Evolutionary conservation across 1,140 invertebrate genomes (phyloP).

Genomic region (Lepidurus arcticus): DNA sequence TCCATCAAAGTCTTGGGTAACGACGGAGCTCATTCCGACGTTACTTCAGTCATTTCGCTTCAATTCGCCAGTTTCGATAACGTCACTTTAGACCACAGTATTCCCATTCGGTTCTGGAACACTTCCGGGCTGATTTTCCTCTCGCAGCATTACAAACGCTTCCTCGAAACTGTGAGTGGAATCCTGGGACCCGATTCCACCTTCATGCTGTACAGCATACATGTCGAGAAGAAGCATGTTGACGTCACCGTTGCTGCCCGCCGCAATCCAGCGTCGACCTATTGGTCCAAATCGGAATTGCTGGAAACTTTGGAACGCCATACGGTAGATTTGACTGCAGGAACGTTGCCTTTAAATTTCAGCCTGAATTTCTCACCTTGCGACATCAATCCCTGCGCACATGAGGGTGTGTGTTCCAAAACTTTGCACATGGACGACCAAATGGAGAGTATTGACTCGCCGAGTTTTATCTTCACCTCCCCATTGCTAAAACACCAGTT

Average conservation of each 20-base stretch:
- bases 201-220: conserved; percentile 60
- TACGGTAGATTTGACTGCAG: conserved; percentile 43
- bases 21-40: conserved; percentile 79
- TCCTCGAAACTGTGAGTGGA: conserved; percentile 63
- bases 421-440: conserved; percentile 61
- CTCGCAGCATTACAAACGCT: conserved; percentile 61
- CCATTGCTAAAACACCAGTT: conserved; percentile 70
- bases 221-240: conserved; percentile 55
- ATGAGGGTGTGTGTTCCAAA: conserved; percentile 58
- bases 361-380: conserved; percentile 44
- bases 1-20: conserved; percentile 75
- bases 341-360: conserved; percentile 52
- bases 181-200: conserved; percentile 49
- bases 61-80: conserved; percentile 76
- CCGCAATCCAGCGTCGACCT: conserved; percentile 45
- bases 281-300: conserved; percentile 56
- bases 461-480: conserved; percentile 69
- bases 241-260: conserved; percentile 64
- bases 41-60: conserved; percentile 73
- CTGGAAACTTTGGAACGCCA: conserved; percentile 52
- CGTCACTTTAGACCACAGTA: conserved; percentile 70
- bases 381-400: conserved; percentile 42
- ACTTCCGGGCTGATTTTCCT: conserved; percentile 68
- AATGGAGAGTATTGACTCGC: conserved; percentile 63
- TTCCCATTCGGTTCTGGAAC: conserved; percentile 67